Base-by-base conservation (phyloP, 2,797 vertebrate genomes). In the Enteromius fasciolatus region DNA sequence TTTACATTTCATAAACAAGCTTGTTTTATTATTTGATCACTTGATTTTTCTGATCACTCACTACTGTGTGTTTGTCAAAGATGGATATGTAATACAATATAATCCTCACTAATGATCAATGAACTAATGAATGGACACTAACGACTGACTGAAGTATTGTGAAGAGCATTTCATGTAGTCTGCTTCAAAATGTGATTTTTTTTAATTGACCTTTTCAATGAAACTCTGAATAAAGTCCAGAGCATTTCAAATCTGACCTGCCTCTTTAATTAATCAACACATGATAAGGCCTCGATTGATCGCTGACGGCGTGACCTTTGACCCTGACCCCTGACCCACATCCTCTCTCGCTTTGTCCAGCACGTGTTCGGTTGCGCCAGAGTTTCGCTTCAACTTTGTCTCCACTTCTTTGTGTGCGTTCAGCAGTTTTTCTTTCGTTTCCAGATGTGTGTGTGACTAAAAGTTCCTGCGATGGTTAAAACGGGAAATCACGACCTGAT, bases 191-290 rank as follows among this genome's bases (percentile, higher is more conserved):
- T 69, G 64, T 25, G 57, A 68, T 80, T 52, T 46, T 31, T 2
- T 31, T 57, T 57, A 20, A 70, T 48, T 78, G 54, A 41, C 20
- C 17, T 76, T 78, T 85, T 80, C 54, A 83, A 70, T 85, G 52
- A 46, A 76, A 3, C 54, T 44, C 67, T 44, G 11, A 84, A 88
- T 84, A 86, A 88, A 83, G 70, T 76, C 67, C 52, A 9, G 61
- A 14, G 9, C 64, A 76, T 82, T 86, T 76, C 76, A 78, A 44
- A 84, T 75, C 50, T 25, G 28, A 52, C 39, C 20, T 11, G 84
- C 25, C 66, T 87, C 50, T 77, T 74, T 50, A 68, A 80, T 79
- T 39, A 5, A 11, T 31, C 14, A 59, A 9, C 1, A 5, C 44
- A 7, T 28, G 4, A 59, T 25, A 48, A 25, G 48, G 39, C 17